Percentiles rank a stretch among this genome's conserved stretches.
Conservation (phyloP, 2,113 vertebrate genomes). For the Trachemys scripta region DNA sequence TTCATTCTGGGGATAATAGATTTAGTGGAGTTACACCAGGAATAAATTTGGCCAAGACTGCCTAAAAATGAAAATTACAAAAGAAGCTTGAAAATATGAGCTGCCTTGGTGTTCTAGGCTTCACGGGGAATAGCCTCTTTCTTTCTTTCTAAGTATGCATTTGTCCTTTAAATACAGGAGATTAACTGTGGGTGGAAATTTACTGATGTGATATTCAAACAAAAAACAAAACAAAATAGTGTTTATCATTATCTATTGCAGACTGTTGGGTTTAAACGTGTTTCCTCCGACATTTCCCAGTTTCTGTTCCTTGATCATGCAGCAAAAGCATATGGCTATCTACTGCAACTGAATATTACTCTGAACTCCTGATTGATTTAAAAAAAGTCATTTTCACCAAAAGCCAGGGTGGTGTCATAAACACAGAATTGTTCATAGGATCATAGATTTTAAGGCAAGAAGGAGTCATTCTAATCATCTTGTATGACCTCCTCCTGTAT, state of each 20-base stretch:
- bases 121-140: neutral
- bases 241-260: neutral
- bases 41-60: neutral
- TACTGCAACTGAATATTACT: neutral
- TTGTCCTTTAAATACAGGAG: neutral
- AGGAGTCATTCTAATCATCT: neutral
- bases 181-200: neutral
- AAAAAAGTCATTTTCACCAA: neutral
- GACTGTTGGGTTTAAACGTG: neutral
- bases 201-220: neutral
- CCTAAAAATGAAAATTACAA: neutral
- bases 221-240: neutral
- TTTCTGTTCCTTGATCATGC: neutral
- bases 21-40: neutral
- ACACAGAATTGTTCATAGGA: neutral
- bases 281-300: neutral
- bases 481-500: neutral
- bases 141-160: neutral
- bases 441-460: neutral
- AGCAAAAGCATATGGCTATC: neutral
- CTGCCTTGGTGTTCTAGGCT: neutral
- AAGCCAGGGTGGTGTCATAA: neutral
- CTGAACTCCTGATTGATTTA: neutral
- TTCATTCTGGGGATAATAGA: neutral
- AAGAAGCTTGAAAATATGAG: neutral